These are phyloP conservation scores for Dendrocincla tyrannina DNA, from an alignment of 2,797 vertebrate genomes.

Conservation along the genomic window DNA sequence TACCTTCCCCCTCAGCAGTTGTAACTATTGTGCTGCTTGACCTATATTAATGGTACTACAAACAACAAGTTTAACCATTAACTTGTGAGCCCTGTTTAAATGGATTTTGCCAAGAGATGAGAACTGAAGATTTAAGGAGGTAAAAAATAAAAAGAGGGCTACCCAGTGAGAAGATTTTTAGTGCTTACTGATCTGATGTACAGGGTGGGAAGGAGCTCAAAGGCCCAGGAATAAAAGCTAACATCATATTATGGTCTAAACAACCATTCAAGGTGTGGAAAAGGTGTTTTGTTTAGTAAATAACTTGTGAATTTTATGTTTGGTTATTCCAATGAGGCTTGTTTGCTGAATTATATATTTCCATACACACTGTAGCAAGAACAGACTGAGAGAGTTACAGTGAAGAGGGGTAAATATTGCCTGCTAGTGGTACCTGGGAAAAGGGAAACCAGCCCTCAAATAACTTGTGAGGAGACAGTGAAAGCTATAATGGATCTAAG, in stretches of 20 bases:
- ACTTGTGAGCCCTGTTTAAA: conserved; percentile 82
- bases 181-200: neutral
- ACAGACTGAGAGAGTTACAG: neutral
- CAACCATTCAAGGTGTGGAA: neutral
- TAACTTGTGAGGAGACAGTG: neutral
- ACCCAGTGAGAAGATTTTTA: neutral
- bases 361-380: neutral
- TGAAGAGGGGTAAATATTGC: neutral
- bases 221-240: neutral
- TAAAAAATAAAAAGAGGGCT: conserved; percentile 9
- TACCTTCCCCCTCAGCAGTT: conserved; percentile 79
- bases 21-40: conserved; percentile 77
- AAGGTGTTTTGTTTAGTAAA: neutral
- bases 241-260: neutral
- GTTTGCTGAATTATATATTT: neutral
- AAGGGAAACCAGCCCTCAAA: neutral
- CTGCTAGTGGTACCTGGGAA: neutral
- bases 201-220: neutral
- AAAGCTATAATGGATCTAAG: neutral
- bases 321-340: neutral
- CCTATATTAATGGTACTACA: conserved; percentile 85
- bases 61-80: conserved; percentile 94
- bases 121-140: conserved; percentile 47
- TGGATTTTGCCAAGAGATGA: conserved; percentile 72
- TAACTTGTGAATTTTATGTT: neutral